Percentiles rank a stretch among this genome's conserved stretches.
Conservation (phyloP, 2,888 invertebrate genomes). For the Mycalesis mineus region DNA sequence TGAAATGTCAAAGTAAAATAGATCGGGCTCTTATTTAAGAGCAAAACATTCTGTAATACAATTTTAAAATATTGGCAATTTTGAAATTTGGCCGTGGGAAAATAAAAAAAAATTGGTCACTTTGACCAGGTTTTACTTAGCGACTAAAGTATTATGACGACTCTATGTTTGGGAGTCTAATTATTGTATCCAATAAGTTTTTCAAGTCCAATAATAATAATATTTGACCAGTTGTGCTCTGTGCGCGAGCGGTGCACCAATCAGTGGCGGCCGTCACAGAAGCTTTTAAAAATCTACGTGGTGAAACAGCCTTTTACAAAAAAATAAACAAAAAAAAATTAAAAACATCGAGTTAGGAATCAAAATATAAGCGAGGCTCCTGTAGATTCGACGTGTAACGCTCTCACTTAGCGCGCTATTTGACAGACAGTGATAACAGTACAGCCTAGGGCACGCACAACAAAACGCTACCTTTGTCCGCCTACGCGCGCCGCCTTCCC, state of each 20-base stretch:
- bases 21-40: too few species aligned
- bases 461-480: constrained; percentile 74
- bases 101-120: too few species aligned
- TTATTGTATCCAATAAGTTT: too few species aligned
- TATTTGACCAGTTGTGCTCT: neutral
- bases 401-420: constrained; percentile 72
- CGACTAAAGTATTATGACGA: too few species aligned
- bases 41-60: too few species aligned
- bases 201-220: too few species aligned
- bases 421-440: constrained; percentile 76
- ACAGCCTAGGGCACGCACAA: constrained; percentile 79
- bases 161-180: too few species aligned
- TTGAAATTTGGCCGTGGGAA: too few species aligned
- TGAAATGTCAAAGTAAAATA: too few species aligned
- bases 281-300: constrained; percentile 12
- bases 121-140: too few species aligned
- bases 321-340: constrained; percentile 11
- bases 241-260: neutral
- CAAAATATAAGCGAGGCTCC: constrained; percentile 32
- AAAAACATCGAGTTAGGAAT: constrained; percentile 20
- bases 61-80: too few species aligned
- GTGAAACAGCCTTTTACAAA: constrained; percentile 20
- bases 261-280: neutral
- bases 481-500: constrained; percentile 69
- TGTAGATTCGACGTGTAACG: constrained; percentile 64